Evolutionary conservation across 2,113 vertebrate species (phyloP), one percentile per base, ranked within the genome.

Genomic region (Pandion haliaetus): DNA sequence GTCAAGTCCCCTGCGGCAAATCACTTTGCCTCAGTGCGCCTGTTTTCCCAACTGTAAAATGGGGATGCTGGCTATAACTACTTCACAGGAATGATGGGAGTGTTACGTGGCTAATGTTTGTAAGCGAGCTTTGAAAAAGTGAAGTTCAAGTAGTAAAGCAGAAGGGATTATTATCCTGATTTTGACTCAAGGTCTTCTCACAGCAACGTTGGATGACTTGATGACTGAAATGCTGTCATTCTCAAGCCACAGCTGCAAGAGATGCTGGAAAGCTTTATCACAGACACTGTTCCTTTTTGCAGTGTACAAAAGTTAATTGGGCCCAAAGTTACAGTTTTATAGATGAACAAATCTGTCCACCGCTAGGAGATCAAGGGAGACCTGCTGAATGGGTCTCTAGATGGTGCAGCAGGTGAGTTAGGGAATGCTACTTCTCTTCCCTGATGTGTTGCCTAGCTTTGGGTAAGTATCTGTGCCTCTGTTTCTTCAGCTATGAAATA

Each of bases 351-450:
- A 12, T 7, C 5, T 7, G 29, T 49, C 20, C 17, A 19, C 9
- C 12, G 8, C 61, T 55, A 89, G 76, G 67, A 88, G 63, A 59
- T 4, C 10, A 36, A 42, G 31, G 20, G 55, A 78, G 13, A 17
- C 36, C 57, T 92, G 63, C 21, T 66, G 14, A 21, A 12, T 54
- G 47, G 47, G 82, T 67, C 92, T 94, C 52, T 97, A 97, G 96
- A 81, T 95, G 95, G 94, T 95, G 96, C 91, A 95, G 96, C 91
- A 95, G 95, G 93, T 72, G 95, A 95, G 73, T 93, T 96, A 89
- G 82, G 72, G 82, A 96, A 84, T 17, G 65, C 67, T 55, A 57
- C 52, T 59, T 59, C 80, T 92, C 40, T 83, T 38, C 55, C 81
- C 40, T 79, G 57, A 32, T 38, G 29, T 20, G 44, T 90, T 97